Percentiles rank a stretch among this genome's conserved stretches.
Evolutionary conservation across 2,113 vertebrate species (phyloP).

Genomic region (Atrichornis clamosus): DNA sequence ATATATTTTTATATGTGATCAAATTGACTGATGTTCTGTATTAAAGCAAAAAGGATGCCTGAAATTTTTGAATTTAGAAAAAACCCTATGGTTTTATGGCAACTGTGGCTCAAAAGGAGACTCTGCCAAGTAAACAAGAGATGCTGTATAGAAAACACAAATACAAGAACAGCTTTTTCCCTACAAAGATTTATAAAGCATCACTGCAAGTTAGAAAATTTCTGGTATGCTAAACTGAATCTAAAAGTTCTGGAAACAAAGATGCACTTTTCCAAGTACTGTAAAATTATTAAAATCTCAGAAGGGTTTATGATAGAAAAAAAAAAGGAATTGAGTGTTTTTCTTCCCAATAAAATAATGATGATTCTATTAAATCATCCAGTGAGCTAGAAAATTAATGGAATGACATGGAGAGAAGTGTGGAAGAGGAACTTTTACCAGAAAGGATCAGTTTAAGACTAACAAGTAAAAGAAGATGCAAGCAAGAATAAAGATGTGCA

Average conservation of each 20-base stretch:
- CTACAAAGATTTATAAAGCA: not conserved
- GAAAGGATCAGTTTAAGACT: constrained; percentile 3
- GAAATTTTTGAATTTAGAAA: not conserved
- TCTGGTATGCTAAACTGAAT: not conserved
- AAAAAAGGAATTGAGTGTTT: not conserved
- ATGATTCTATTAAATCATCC: not conserved
- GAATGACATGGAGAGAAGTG: not conserved
- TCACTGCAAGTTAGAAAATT: not conserved
- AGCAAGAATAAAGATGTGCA: not conserved
- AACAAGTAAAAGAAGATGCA: not conserved
- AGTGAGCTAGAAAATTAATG: not conserved
- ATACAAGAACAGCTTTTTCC: not conserved
- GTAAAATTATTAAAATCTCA: not conserved
- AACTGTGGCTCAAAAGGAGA: not conserved
- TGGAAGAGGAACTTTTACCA: not conserved
- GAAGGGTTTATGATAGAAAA: not conserved
- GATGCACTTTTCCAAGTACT: not conserved
- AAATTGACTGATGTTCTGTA: not conserved
- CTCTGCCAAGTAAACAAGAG: not conserved
- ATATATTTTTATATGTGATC: not conserved
- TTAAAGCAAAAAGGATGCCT: not conserved
- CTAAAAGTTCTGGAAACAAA: not conserved
- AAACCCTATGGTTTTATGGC: not conserved
- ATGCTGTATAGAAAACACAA: not conserved
- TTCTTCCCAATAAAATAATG: not conserved